Conservation (phyloP, 1,140 invertebrate genomes). For the Papilio aristodemus region DNA sequence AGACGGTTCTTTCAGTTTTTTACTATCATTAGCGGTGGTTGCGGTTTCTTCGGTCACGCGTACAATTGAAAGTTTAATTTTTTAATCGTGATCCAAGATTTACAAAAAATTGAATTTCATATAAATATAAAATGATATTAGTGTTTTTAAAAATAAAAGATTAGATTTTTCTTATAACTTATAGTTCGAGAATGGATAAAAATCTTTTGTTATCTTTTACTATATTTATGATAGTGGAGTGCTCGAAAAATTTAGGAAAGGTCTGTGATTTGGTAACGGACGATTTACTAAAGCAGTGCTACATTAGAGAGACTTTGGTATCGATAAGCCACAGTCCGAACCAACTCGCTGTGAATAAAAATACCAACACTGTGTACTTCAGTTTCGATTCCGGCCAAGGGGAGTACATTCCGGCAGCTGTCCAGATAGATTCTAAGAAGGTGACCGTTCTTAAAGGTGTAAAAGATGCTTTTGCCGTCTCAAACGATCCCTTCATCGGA, state of each 20-base stretch:
- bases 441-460: constrained; percentile 63
- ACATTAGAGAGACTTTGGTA: constrained; percentile 55
- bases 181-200: constrained; percentile 20
- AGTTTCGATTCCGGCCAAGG: constrained; percentile 66
- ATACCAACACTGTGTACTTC: constrained; percentile 64
- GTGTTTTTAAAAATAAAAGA: neutral
- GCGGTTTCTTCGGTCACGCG: neutral
- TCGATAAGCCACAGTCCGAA: constrained; percentile 62
- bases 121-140: constrained; percentile 6
- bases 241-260: constrained; percentile 32
- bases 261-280: constrained; percentile 53
- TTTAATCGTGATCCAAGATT: neutral
- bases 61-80: neutral
- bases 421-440: constrained; percentile 56
- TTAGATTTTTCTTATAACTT: neutral
- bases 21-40: neutral
- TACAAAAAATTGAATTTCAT: neutral
- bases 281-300: constrained; percentile 52
- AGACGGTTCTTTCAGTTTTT: constrained; percentile 7
- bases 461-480: constrained; percentile 67
- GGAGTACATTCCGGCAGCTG: constrained; percentile 56
- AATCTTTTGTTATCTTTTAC: constrained; percentile 7
- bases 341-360: constrained; percentile 60
- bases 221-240: constrained; percentile 10
- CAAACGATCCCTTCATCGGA: constrained; percentile 44